phyloP scores from a whole-genome alignment of 1,140 invertebrate species.

The Ooceraea biroi region DNA sequence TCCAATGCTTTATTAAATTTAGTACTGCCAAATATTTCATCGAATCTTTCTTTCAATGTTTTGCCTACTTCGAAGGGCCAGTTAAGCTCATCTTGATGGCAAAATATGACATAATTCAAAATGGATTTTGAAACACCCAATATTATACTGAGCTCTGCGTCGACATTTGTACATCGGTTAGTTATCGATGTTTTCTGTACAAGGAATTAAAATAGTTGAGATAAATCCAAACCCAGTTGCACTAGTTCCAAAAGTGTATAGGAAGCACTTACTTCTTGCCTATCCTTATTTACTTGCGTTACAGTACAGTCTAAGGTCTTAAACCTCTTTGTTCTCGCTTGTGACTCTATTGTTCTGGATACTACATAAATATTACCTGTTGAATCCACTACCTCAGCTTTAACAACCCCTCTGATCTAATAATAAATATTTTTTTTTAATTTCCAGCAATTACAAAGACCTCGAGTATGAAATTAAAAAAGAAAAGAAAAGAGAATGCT shows the following conservation, averaged over 20 bases:
- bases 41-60: slow-evolving; percentile 97
- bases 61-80: slow-evolving; percentile 98
- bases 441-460: too few species aligned
- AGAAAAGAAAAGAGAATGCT: too few species aligned
- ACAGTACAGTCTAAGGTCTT: slow-evolving; percentile 91
- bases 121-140: slow-evolving; percentile 97
- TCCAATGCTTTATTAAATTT: slow-evolving; percentile 98
- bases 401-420: slow-evolving; percentile 85
- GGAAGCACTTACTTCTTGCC: slow-evolving; percentile 75
- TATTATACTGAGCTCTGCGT: slow-evolving; percentile 88
- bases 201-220: slow-evolving; percentile 28
- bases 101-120: slow-evolving; percentile 98
- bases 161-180: slow-evolving; percentile 91
- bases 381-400: slow-evolving; percentile 87
- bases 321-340: slow-evolving; percentile 88
- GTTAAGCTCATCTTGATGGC: slow-evolving; percentile 98
- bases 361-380: slow-evolving; percentile 88
- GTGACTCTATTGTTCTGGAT: slow-evolving; percentile 88
- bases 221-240: slow-evolving; percentile 26
- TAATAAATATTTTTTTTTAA: too few species aligned
- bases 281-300: slow-evolving; percentile 79
- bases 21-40: slow-evolving; percentile 98
- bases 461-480: too few species aligned
- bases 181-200: slow-evolving; percentile 83
- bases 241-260: neutral